Conservation (phyloP, 64 coral and sea anemone genomes). For the Pachyseris speciosa region DNA sequence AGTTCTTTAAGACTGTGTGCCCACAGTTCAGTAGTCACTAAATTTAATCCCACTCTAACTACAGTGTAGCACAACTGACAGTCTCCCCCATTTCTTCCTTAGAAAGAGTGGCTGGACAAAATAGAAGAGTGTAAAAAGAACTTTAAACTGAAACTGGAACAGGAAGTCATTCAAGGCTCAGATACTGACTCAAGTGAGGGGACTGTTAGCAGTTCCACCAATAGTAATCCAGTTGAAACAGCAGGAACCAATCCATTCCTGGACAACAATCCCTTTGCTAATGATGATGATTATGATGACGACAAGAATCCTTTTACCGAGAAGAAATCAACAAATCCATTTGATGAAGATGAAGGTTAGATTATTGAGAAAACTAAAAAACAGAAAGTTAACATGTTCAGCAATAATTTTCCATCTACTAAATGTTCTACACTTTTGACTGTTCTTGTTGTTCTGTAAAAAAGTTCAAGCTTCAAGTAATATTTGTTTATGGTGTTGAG, state of each 20-base stretch:
- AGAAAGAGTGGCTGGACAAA: constrained; percentile 92
- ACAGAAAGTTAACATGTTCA: too few species aligned
- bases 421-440: too few species aligned
- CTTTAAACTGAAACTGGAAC: constrained; percentile 93
- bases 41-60: too few species aligned
- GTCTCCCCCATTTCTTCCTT: background rate
- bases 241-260: constrained; percentile 48
- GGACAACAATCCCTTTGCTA: constrained; percentile 56
- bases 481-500: too few species aligned
- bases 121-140: constrained; percentile 96
- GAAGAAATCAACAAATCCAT: constrained; percentile 67
- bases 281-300: constrained; percentile 57
- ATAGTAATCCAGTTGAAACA: constrained; percentile 13
- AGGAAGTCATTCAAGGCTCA: constrained; percentile 72
- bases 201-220: background rate
- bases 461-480: too few species aligned
- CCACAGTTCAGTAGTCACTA: too few species aligned
- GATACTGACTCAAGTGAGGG: background rate
- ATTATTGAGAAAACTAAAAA: too few species aligned
- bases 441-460: too few species aligned
- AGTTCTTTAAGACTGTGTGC: too few species aligned
- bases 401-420: too few species aligned
- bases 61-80: background rate
- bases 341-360: constrained; percentile 66
- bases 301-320: constrained; percentile 72